Base-by-base conservation (phyloP, 2,113 vertebrate species). In the Athene noctua region DNA sequence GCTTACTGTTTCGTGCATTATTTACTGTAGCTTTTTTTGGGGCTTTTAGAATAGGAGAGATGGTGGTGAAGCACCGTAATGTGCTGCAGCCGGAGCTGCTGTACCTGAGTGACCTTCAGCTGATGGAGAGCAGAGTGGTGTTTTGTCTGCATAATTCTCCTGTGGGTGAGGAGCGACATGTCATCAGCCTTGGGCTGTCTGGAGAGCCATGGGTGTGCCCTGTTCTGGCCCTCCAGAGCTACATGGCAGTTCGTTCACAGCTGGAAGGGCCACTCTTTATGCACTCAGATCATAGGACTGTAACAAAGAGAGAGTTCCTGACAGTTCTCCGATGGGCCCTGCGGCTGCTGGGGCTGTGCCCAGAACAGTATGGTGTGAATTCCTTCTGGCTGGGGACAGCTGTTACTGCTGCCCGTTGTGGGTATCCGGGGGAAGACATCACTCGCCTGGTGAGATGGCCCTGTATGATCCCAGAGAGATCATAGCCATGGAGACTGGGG, bases 331-430 rank as follows among this genome's bases (percentile, higher is more conserved):
- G 42, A 0, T 8, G 32, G 3, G 44, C 90, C 21, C 63, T 97
- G 61, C 13, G 3, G 40, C 46, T 84, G 26, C 62, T 97, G 79
- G 95, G 94, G 8, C 80, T 94, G 47, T 14, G 30, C 11, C 81
- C 82, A 0, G 68, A 95, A 70, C 62, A 74, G 6, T 97, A 91
- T 4, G 65, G 92, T 0, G 61, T 70, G 13, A 77, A 94, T 13
- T 97, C 97, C 44, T 97, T 97, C 88, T 94, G 97, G 92, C 12
- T 96, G 70, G 95, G 96, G 0, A 80, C 95, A 2, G 63, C 92
- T 2, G 2, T 95, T 30, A 93, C 92, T 0, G 80, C 90, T 17
- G 77, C 29, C 0, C 26, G 38, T 65, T 94, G 15, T 0, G 58
- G 74, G 0, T 93, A 18, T 9, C 23, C 86, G 0, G 1, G 7